These are phyloP conservation scores for Meriones unguiculatus DNA, from an alignment of 2,113 vertebrate genomes.

Conservation along the genomic window DNA sequence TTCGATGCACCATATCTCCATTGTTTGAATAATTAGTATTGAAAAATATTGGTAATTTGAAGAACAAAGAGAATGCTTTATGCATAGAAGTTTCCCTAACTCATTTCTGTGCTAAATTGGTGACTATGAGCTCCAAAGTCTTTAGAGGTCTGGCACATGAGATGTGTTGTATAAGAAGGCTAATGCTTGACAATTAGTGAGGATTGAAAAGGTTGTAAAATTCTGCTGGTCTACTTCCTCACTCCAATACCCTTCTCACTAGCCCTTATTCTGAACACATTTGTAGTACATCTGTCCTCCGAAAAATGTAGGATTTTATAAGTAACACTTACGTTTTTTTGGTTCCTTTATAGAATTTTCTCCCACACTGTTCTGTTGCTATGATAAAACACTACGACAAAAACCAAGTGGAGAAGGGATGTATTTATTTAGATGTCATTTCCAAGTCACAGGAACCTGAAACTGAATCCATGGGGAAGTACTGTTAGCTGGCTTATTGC, in stretches of 20 bases:
- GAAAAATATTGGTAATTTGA: neutral
- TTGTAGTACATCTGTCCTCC: neutral
- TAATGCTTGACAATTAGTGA: neutral
- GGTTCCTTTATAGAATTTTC: neutral
- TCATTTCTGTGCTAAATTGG: neutral
- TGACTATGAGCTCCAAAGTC: neutral
- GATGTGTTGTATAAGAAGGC: neutral
- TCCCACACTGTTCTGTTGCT: neutral
- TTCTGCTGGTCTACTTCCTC: neutral
- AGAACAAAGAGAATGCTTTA: neutral
- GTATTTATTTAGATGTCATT: neutral
- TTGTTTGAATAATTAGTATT: neutral
- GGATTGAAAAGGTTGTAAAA: neutral
- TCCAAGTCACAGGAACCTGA: neutral
- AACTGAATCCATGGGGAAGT: neutral
- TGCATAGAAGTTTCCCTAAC: neutral
- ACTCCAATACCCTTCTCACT: neutral
- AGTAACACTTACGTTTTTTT: constrained; percentile 8
- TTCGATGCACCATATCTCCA: neutral
- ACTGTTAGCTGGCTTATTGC: neutral
- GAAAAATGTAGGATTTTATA: neutral
- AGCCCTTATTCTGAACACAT: neutral
- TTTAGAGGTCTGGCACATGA: neutral
- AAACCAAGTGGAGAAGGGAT: neutral
- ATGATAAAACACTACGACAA: neutral